Evolutionary conservation across 1,140 invertebrate genomes (phyloP).

Genomic region (Mizuhopecten yessoensis): DNA sequence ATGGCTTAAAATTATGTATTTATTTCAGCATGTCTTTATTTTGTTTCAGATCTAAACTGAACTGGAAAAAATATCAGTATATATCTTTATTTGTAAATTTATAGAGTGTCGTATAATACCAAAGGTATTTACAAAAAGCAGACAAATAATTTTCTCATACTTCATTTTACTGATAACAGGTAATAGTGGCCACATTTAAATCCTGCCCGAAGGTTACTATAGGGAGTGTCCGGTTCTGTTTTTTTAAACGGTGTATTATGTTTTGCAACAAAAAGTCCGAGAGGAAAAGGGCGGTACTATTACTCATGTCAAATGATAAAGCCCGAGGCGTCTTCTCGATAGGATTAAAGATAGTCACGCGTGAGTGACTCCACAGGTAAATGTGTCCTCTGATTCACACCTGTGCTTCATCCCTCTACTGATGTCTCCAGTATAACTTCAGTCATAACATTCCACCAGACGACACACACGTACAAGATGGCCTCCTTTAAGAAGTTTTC

Average conservation of each 20-base stretch:
- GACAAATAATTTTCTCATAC: not conserved
- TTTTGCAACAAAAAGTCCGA: not conserved
- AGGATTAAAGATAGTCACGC: not conserved
- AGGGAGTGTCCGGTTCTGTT: not conserved
- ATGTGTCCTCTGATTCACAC: conserved; percentile 25
- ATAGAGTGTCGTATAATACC: too few relatives aligned
- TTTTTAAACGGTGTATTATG: not conserved
- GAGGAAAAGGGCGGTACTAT: conserved; percentile 16
- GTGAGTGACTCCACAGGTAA: conserved; percentile 37
- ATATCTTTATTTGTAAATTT: too few relatives aligned
- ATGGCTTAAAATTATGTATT: too few relatives aligned
- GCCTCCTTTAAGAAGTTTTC: conserved; percentile 51
- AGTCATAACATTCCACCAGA: not conserved
- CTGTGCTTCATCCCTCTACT: not conserved
- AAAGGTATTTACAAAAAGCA: not conserved
- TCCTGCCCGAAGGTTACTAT: not conserved
- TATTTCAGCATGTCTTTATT: too few relatives aligned
- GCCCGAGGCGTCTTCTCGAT: not conserved
- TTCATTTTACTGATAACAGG: too few relatives aligned
- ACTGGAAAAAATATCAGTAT: too few relatives aligned
- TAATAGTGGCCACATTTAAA: not conserved
- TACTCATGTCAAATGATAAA: not conserved
- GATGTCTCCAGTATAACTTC: not conserved
- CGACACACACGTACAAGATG: conserved; percentile 29
- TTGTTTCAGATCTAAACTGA: too few relatives aligned